Evolutionary conservation across 2,888 invertebrate genomes (phyloP), one percentile per base, ranked within the genome.

Genomic region (Drosophila cognata): DNA sequence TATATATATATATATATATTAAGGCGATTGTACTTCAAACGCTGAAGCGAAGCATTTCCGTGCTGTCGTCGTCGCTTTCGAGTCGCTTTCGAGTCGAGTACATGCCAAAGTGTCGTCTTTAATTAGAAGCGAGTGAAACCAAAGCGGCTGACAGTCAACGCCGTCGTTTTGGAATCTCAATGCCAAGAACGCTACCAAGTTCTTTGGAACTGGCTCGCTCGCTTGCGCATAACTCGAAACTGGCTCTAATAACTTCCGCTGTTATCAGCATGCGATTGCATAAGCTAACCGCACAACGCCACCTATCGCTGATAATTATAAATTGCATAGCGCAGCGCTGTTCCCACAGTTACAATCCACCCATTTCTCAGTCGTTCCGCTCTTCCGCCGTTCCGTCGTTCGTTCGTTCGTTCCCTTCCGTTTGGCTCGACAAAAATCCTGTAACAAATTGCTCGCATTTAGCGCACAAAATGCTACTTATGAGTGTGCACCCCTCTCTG

Each of bases 61-160:
- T 89, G 85, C 74, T 71, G 46, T 55, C 57, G 64, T 55, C 65
- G 52, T 25, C 6, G 25, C 25, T 38, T 46, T 46, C 36, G 36
- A 38, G 36, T 46, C 36, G 60, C 61, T 46, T 58, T 60, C 31
- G 61, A 60, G 52, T 51, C 28, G 41, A 73, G 79, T 82, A 84
- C 88, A 85, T 85, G 88, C 88, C 90, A 85, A 86, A 90, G 85
- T 90, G 85, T 88, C 87, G 85, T 87, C 90, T 90, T 90, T 88
- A 86, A 86, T 86, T 90, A 83, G 76, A 85, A 72, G 66, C 67
- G 77, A 79, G 74, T 71, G 74, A 82, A 83, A 84, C 69, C 76
- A 88, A 76, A 89, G 84, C 74, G 68, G 67, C 62, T 56, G 56
- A 56, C 56, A 56, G 38, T 38, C 56, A n/a, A 56, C 55, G 77